Percentiles rank a stretch among this genome's conserved stretches.
phyloP scores from a whole-genome alignment of 2,797 vertebrate species.

The Takifugu rubripes region DNA sequence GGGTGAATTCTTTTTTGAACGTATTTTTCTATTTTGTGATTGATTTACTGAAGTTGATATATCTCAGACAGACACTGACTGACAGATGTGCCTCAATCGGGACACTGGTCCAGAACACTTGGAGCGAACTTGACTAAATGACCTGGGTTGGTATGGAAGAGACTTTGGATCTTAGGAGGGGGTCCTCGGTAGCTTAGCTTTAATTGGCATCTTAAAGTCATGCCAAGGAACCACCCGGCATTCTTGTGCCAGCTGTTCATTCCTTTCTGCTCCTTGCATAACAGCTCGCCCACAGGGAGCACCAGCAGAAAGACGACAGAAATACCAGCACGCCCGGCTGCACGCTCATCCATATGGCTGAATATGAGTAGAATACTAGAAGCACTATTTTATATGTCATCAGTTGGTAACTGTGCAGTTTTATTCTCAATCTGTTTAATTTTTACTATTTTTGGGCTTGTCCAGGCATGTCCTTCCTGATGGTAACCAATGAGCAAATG shows the following conservation, averaged over 20 bases:
- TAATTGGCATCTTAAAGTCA: slow-evolving; percentile 8
- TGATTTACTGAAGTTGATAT: too few relatives aligned
- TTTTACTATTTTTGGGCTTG: slow-evolving; percentile 37
- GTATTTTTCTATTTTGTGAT: too few relatives aligned
- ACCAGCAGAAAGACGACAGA: slow-evolving; percentile 14
- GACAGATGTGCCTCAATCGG: too few relatives aligned
- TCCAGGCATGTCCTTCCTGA: slow-evolving; percentile 55
- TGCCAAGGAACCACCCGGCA: slow-evolving; percentile 17
- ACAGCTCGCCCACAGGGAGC: slow-evolving; percentile 3
- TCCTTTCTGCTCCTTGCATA: slow-evolving; percentile 18
- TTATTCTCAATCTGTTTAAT: slow-evolving; percentile 17
- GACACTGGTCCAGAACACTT: too few relatives aligned
- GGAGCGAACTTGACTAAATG: too few relatives aligned
- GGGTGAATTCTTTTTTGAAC: too few relatives aligned
- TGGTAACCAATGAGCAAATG: slow-evolving; percentile 57
- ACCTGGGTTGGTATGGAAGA: too few relatives aligned
- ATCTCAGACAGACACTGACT: too few relatives aligned
- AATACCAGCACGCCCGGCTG: slow-evolving; percentile 17
- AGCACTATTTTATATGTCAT: slow-evolving; percentile 15
- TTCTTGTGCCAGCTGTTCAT: slow-evolving; percentile 46
- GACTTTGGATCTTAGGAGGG: not conserved
- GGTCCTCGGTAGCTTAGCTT: slow-evolving; percentile 17
- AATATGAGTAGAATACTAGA: not conserved
- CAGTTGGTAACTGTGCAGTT: slow-evolving; percentile 11
- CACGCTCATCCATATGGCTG: not conserved